Conservation (phyloP, 2,797 vertebrate genomes). For the Enteromius paludinosus region DNA sequence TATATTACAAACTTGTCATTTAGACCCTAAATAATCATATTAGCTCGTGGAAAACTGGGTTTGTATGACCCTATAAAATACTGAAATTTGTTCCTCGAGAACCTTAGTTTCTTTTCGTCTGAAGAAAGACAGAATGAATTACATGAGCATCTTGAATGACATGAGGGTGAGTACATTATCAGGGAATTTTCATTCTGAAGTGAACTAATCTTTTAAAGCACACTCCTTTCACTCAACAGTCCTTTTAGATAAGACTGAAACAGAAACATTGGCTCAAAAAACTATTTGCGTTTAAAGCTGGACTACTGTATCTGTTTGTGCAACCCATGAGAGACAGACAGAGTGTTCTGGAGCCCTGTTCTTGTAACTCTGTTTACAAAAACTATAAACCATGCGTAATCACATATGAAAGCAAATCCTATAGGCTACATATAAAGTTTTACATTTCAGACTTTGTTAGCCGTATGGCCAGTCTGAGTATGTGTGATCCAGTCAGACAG, state of each 20-base stretch:
- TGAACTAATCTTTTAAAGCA: not conserved
- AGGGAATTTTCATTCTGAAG: no score
- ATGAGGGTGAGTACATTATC: not conserved
- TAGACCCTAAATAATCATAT: no score
- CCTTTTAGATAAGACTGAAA: not conserved
- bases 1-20: no score
- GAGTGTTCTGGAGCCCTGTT: not conserved
- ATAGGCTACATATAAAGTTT: constrained; percentile 65
- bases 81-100: no score
- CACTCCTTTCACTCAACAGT: not conserved
- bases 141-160: not conserved
- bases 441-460: constrained; percentile 69
- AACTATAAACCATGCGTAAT: constrained; percentile 35
- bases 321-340: not conserved
- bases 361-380: not conserved
- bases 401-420: constrained; percentile 52
- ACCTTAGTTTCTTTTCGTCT: not conserved
- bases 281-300: not conserved
- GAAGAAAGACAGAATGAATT: not conserved
- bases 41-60: no score
- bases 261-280: not conserved
- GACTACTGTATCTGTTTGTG: not conserved
- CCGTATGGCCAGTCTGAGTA: constrained; percentile 50
- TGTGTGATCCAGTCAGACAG: constrained; percentile 73
- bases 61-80: no score